Evolutionary conservation across 2,888 invertebrate species (phyloP).

Genomic region (Drosophila suboccidentalis): DNA sequence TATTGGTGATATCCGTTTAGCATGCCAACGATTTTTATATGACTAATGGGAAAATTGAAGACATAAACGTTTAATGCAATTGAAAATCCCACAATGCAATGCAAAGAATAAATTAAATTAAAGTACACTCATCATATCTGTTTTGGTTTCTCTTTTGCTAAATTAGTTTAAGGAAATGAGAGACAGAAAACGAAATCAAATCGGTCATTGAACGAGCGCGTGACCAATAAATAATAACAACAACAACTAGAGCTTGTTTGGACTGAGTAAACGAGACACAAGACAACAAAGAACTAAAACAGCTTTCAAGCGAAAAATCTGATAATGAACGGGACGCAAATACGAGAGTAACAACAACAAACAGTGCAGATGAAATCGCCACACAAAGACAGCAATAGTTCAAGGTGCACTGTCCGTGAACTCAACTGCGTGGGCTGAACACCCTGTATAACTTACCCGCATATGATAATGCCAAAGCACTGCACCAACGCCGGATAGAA

Average conservation of each 20-base stretch:
- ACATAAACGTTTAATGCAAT: background rate
- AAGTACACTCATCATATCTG: background rate
- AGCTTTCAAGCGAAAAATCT: background rate
- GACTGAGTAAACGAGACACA: slow-evolving; percentile 10
- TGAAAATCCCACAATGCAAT: slow-evolving; percentile 3
- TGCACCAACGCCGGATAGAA: slow-evolving; percentile 96
- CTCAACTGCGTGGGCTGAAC: background rate
- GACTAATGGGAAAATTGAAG: slow-evolving; percentile 10
- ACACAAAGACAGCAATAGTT: slow-evolving; percentile 20
- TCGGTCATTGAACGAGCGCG: slow-evolving; percentile 52
- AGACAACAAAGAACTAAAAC: slow-evolving; percentile 8
- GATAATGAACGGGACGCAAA: slow-evolving; percentile 30
- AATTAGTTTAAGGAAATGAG: slow-evolving; percentile 28
- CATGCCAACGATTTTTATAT: background rate
- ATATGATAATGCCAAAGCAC: slow-evolving; percentile 95
- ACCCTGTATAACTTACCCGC: slow-evolving; percentile 89
- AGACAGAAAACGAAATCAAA: slow-evolving; percentile 28
- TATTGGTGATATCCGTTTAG: slow-evolving; percentile 8
- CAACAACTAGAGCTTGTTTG: slow-evolving; percentile 26
- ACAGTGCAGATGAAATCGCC: slow-evolving; percentile 13
- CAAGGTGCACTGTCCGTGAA: slow-evolving; percentile 29
- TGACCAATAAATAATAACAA: slow-evolving; percentile 30
- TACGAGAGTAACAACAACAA: background rate
- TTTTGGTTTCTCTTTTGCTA: slow-evolving; percentile 19
- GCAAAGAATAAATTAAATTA: background rate